These are phyloP conservation scores for Carettochelys insculpta DNA, from an alignment of 2,113 vertebrate species.

Conservation along the genomic window DNA sequence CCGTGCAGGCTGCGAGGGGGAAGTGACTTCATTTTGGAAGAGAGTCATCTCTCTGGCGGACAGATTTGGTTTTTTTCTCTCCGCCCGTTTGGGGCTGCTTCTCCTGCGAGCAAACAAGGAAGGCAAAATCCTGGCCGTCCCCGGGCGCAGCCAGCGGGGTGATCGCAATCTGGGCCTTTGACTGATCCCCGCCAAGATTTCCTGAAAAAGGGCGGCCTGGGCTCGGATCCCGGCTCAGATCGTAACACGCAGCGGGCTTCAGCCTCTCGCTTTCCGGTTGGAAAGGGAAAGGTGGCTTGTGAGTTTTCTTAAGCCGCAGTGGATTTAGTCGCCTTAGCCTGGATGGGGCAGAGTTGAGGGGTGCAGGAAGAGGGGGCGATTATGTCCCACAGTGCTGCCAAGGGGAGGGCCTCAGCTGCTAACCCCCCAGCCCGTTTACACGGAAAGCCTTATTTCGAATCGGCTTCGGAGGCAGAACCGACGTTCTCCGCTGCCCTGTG, in stretches of 20 bases:
- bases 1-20: neutral
- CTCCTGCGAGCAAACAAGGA: accelerated
- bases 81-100: neutral
- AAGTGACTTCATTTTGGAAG: neutral
- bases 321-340: neutral
- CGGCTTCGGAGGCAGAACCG: slow-evolving; percentile 8
- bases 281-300: neutral
- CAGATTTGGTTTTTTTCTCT: too few species aligned
- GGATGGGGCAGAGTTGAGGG: slow-evolving; percentile 31
- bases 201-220: neutral
- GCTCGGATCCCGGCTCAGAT: neutral
- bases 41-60: neutral
- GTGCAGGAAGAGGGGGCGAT: slow-evolving; percentile 50
- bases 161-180: accelerated
- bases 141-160: neutral
- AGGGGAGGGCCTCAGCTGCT: slow-evolving; percentile 4
- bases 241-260: accelerated
- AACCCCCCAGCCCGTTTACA: neutral
- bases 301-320: neutral
- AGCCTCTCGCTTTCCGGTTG: neutral
- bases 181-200: neutral
- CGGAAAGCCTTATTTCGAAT: slow-evolving; percentile 26
- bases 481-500: neutral
- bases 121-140: accelerated
- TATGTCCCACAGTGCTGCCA: slow-evolving; percentile 34